Evolutionary conservation across 2,797 vertebrate genomes (phyloP).

Genomic region (Microctenopoma steveboyesi): DNA sequence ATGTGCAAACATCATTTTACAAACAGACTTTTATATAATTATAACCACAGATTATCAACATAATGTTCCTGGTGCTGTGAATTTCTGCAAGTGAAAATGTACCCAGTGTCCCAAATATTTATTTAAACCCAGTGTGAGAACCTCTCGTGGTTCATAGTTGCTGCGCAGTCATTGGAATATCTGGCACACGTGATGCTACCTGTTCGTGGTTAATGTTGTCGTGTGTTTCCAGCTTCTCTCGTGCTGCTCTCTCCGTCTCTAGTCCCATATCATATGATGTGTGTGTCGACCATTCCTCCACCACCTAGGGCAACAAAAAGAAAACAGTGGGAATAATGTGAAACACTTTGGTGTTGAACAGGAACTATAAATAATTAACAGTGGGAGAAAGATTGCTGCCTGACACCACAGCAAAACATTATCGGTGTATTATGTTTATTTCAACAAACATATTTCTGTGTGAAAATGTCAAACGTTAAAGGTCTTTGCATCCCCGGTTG

Average conservation of each 20-base stretch:
- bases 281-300: constrained; percentile 78
- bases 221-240: constrained; percentile 76
- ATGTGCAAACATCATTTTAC: background rate
- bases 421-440: background rate
- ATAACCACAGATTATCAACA: background rate
- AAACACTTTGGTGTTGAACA: background rate
- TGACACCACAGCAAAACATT: background rate
- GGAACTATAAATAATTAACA: background rate
- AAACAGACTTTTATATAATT: background rate
- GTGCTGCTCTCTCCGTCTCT: constrained; percentile 70
- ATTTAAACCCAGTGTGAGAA: background rate
- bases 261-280: constrained; percentile 78
- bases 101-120: background rate
- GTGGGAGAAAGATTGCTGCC: background rate
- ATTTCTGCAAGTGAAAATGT: background rate
- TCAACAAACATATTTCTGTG: background rate
- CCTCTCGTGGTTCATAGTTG: background rate
- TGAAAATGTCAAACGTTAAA: constrained; percentile 18
- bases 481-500: constrained; percentile 29
- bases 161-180: background rate
- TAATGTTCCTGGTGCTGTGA: background rate
- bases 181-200: constrained; percentile 62
- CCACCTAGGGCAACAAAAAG: constrained; percentile 71
- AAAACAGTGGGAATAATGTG: background rate
- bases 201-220: constrained; percentile 76